These are phyloP conservation scores for Hemiprocne comata DNA, from an alignment of 2,113 vertebrate species.

Conservation along the genomic window DNA sequence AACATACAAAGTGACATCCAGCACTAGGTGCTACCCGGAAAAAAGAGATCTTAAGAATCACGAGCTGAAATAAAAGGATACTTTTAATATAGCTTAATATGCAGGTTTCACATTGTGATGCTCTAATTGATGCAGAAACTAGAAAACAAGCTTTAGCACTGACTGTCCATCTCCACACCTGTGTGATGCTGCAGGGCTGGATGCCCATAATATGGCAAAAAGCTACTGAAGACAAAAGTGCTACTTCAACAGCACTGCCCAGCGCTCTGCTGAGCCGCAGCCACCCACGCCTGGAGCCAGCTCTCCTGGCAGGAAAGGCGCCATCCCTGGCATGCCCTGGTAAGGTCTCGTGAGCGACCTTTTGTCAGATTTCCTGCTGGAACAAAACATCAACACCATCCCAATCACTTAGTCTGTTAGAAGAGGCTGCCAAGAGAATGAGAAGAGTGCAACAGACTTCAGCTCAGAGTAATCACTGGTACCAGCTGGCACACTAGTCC, in stretches of 20 bases:
- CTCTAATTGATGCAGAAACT: not conserved
- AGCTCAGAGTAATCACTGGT: not conserved
- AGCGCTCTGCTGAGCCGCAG: not conserved
- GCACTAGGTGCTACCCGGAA: not conserved
- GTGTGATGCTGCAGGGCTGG: not conserved
- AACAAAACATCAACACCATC: not conserved
- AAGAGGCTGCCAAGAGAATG: not conserved
- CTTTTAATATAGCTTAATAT: not conserved
- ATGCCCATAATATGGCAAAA: fast-evolving
- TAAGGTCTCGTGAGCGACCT: not conserved
- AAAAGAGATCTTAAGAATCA: not conserved
- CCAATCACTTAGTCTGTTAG: not conserved
- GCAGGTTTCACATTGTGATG: not conserved
- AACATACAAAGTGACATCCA: not conserved
- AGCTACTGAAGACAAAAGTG: not conserved
- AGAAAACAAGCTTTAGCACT: not conserved
- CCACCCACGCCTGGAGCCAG: not conserved
- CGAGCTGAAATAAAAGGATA: not conserved
- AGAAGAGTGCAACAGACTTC: not conserved
- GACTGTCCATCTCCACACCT: not conserved
- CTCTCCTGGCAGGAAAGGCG: not conserved
- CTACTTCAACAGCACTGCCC: not conserved
- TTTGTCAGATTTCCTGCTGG: not conserved
- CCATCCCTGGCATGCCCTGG: not conserved
- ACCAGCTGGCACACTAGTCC: not conserved